Conservation (phyloP, 2,113 vertebrate genomes). For the Agapornis roseicollis region DNA sequence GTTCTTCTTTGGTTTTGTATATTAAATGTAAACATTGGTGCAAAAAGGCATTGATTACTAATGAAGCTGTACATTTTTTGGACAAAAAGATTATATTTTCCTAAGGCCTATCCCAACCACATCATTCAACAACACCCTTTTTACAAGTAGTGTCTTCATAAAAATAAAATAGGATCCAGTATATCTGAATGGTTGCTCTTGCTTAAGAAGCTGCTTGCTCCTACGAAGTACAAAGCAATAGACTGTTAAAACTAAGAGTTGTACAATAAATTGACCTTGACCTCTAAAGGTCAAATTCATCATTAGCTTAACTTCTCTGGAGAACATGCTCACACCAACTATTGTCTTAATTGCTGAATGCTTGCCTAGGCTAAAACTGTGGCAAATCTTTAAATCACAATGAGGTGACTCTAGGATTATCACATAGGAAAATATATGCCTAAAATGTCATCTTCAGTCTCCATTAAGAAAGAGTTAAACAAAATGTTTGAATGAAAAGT, state of each 20-base stretch:
- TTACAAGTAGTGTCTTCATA: constrained; percentile 32
- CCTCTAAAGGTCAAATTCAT: constrained; percentile 21
- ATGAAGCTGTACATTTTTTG: not conserved
- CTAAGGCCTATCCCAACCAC: not conserved
- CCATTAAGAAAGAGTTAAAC: constrained; percentile 79
- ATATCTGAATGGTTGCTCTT: not conserved
- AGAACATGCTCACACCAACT: not conserved
- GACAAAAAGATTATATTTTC: not conserved
- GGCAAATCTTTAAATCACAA: constrained; percentile 2
- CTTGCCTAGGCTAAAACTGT: not conserved
- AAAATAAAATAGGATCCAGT: constrained; percentile 1
- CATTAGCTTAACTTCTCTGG: constrained; percentile 25
- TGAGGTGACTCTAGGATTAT: constrained; percentile 49
- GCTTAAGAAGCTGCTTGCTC: not conserved
- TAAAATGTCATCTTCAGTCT: constrained; percentile 60
- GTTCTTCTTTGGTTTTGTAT: constrained; percentile 10
- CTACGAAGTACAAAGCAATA: constrained; percentile 8
- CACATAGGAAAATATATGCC: constrained; percentile 1
- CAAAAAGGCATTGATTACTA: not conserved
- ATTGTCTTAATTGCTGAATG: not conserved
- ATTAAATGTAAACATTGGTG: not conserved
- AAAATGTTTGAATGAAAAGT: constrained; percentile 79
- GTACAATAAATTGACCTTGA: constrained; percentile 56
- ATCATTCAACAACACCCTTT: constrained; percentile 33
- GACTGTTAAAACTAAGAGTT: constrained; percentile 23